Conservation (phyloP, 2,113 vertebrate genomes). For the Tragulus kanchil region DNA sequence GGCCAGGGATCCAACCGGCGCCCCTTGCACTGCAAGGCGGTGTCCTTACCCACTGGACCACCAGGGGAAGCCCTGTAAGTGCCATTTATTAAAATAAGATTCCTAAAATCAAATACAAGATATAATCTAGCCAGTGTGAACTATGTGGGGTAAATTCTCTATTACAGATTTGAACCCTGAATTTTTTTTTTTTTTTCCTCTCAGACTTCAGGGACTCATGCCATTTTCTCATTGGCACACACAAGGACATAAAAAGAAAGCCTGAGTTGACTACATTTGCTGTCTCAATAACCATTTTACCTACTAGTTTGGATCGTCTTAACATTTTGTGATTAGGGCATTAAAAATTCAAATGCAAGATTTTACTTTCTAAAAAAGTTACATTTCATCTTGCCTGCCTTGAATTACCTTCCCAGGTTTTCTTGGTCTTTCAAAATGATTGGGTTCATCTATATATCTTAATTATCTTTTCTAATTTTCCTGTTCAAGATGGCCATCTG, state of each 20-base stretch:
- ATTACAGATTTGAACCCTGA: neutral
- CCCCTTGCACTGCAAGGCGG: too few relatives aligned
- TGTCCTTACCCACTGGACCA: too few relatives aligned
- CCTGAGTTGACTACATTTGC: neutral
- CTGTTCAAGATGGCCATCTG: neutral
- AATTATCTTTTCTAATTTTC: neutral
- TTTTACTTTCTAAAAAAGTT: slow-evolving; percentile 21
- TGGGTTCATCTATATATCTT: slow-evolving; percentile 25
- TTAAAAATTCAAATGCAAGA: slow-evolving; percentile 13
- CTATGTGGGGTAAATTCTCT: neutral
- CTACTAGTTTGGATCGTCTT: neutral
- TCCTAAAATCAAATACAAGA: neutral
- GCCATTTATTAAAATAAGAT: slow-evolving; percentile 21
- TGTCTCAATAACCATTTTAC: neutral
- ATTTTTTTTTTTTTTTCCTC: neutral
- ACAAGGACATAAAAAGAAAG: neutral
- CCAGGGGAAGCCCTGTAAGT: neutral
- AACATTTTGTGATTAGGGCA: neutral
- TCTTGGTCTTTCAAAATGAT: slow-evolving; percentile 31
- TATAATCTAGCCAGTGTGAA: neutral
- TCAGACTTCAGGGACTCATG: neutral
- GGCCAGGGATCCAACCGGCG: too few relatives aligned
- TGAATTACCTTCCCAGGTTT: neutral
- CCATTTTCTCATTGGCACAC: neutral
- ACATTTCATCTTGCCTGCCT: neutral